Evolutionary conservation across 2,797 vertebrate genomes (phyloP).

Genomic region (Podarcis lilfordi): DNA sequence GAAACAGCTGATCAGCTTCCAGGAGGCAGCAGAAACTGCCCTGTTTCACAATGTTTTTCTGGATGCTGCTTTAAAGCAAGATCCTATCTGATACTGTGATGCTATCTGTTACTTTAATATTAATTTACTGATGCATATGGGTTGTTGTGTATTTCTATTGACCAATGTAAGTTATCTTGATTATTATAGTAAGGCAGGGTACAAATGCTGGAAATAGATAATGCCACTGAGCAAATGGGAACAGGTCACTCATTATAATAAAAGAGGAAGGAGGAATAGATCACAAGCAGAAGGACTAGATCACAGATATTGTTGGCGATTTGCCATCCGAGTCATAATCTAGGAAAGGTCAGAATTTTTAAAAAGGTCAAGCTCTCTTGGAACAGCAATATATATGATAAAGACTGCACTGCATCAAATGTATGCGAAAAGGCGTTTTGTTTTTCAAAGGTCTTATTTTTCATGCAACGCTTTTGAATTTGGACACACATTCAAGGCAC

Average conservation of each 20-base stretch:
- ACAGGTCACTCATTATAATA: background rate
- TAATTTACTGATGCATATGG: background rate
- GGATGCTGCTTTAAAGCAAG: background rate
- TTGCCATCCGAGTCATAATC: background rate
- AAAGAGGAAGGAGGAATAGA: background rate
- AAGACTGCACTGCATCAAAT: background rate
- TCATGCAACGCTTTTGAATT: background rate
- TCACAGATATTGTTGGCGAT: background rate
- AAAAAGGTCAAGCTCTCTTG: background rate
- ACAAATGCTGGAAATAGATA: background rate
- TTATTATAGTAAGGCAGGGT: background rate
- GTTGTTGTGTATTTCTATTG: background rate
- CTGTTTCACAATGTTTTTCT: background rate
- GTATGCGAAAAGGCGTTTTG: background rate
- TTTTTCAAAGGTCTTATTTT: background rate
- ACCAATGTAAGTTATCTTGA: background rate
- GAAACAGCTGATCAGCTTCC: background rate
- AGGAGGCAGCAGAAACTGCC: background rate
- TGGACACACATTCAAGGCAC: background rate
- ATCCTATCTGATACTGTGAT: background rate
- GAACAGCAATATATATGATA: background rate
- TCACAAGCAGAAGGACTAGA: background rate
- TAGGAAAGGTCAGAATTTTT: background rate
- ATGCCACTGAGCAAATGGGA: background rate
- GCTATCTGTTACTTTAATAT: background rate